Percentiles rank a stretch among this genome's conserved stretches.
phyloP scores from a whole-genome alignment of 1,140 invertebrate species.

The Ceratina australensis region DNA sequence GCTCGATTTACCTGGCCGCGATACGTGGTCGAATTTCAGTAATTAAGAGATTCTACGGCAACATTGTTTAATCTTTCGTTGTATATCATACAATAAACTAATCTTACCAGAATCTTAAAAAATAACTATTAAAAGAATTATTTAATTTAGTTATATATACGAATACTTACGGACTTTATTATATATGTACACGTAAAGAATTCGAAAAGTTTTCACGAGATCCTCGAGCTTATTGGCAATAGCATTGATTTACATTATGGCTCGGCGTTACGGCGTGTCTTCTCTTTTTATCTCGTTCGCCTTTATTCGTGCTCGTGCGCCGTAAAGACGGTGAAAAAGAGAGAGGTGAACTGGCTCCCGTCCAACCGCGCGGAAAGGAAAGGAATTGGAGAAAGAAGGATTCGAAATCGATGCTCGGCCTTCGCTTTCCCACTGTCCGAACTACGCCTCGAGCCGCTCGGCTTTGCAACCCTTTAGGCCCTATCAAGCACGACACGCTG shows the following conservation, averaged over 20 bases:
- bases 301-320: constrained; percentile 19
- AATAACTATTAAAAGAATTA: no score
- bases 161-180: no score
- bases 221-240: constrained; percentile 18
- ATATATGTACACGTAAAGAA: not conserved
- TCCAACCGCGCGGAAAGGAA: constrained; percentile 41
- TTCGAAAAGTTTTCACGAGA: constrained; percentile 3
- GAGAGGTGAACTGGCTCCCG: constrained; percentile 22
- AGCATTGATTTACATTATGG: constrained; percentile 44
- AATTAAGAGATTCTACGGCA: constrained; percentile 48
- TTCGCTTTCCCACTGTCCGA: not conserved
- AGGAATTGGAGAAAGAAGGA: constrained; percentile 21
- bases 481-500: constrained; percentile 5
- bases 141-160: no score
- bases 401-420: constrained; percentile 38
- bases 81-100: no score
- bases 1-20: constrained; percentile 37
- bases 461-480: constrained; percentile 5
- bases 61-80: no score
- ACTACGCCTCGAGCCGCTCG: not conserved
- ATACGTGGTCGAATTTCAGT: constrained; percentile 42
- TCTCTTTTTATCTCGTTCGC: not conserved
- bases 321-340: constrained; percentile 16
- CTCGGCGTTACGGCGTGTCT: constrained; percentile 21
- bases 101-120: no score